phyloP scores from a whole-genome alignment of 1,140 invertebrate genomes.

The Atta cephalotes region DNA sequence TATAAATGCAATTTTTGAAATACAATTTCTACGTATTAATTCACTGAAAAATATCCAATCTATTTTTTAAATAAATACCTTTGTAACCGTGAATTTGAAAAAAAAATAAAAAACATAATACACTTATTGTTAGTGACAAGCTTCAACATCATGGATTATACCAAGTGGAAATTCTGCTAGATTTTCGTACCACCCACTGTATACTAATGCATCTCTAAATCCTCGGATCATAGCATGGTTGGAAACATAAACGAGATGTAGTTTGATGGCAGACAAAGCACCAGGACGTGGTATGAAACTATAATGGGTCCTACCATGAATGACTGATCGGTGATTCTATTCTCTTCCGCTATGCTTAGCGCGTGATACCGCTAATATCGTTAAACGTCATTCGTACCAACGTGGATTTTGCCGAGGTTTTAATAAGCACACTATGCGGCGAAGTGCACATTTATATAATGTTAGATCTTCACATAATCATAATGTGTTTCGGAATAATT shows the following conservation, averaged over 20 bases:
- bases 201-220: slow-evolving; percentile 33
- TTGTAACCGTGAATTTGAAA: too few species aligned
- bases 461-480: neutral
- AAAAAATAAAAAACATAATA: neutral
- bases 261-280: slow-evolving; percentile 46
- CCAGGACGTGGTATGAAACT: slow-evolving; percentile 20
- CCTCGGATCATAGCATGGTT: slow-evolving; percentile 17
- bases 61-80: neutral
- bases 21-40: neutral
- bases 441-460: slow-evolving; percentile 1
- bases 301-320: slow-evolving; percentile 36
- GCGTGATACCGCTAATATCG: slow-evolving; percentile 7
- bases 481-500: neutral
- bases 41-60: neutral
- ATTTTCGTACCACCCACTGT: slow-evolving; percentile 21
- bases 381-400: neutral
- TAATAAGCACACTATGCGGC: neutral
- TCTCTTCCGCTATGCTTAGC: slow-evolving; percentile 33
- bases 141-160: neutral
- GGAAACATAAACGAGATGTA: slow-evolving; percentile 41
- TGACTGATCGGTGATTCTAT: slow-evolving; percentile 46
- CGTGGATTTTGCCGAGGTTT: slow-evolving; percentile 2
- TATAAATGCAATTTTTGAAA: neutral
- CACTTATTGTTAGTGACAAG: neutral
- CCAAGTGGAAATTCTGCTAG: neutral